Evolutionary conservation across 2,113 vertebrate genomes (phyloP).

Genomic region (Eurypyga helias): DNA sequence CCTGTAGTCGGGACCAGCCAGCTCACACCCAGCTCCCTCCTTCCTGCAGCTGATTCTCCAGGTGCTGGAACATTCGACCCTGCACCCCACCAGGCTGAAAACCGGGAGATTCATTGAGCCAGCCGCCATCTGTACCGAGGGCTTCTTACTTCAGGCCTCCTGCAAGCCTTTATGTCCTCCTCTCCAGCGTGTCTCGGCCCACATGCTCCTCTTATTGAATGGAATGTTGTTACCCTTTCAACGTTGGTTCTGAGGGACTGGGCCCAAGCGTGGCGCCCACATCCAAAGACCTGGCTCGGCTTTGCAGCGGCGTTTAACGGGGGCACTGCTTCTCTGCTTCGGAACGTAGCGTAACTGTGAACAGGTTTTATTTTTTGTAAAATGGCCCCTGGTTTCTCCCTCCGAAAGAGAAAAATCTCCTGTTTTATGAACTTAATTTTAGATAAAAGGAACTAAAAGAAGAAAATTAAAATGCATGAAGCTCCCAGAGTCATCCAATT

Average conservation of each 20-base stretch:
- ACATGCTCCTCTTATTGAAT: accelerated
- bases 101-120: accelerated
- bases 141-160: not conserved
- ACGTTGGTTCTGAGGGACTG: not conserved
- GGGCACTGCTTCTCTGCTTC: constrained; percentile 3
- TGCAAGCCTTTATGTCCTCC: accelerated
- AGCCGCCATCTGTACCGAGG: not conserved
- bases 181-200: not conserved
- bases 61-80: accelerated
- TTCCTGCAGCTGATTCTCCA: not conserved
- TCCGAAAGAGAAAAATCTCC: constrained; percentile 40
- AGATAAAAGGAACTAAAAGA: constrained; percentile 56
- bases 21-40: not conserved
- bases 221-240: not conserved
- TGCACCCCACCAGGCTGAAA: accelerated
- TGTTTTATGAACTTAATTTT: constrained; percentile 58
- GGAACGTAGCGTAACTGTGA: not conserved
- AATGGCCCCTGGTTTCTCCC: not conserved
- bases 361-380: not conserved
- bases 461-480: constrained; percentile 62
- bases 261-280: not conserved
- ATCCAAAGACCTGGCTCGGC: not conserved
- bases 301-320: not conserved
- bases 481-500: constrained; percentile 19
- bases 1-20: accelerated